A percentile compares a stretch with the other conserved stretches of the same genome.
These are phyloP conservation scores for Scomber scombrus DNA, from an alignment of 2,113 vertebrate genomes.

Conservation along the genomic window DNA sequence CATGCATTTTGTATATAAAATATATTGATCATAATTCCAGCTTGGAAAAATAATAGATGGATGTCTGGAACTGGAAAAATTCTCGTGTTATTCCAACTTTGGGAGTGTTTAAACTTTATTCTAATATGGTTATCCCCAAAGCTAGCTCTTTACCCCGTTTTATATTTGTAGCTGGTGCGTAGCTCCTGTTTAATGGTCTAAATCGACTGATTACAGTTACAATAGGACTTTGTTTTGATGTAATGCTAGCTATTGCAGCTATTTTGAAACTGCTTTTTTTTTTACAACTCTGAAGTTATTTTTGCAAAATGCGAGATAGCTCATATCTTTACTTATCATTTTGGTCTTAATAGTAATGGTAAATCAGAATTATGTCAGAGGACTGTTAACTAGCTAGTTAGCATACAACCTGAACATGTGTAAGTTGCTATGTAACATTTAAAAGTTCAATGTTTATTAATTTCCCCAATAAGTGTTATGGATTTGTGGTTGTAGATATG, in stretches of 20 bases:
- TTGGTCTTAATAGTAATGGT: too few relatives aligned
- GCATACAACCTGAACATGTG: too few relatives aligned
- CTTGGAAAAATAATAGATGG: background rate
- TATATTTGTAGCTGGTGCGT: too few relatives aligned
- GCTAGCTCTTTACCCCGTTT: too few relatives aligned
- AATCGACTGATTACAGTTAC: background rate
- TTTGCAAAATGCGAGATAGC: background rate
- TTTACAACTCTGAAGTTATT: background rate
- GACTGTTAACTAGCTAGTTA: background rate
- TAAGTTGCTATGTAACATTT: too few relatives aligned
- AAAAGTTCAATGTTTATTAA: too few relatives aligned
- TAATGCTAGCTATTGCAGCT: background rate
- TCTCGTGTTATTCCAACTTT: background rate
- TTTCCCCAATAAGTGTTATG: too few relatives aligned
- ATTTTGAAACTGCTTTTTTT: background rate
- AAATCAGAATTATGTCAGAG: too few relatives aligned
- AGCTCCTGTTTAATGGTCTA: background rate
- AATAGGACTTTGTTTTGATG: background rate
- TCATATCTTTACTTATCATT: too few relatives aligned
- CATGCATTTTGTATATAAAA: background rate
- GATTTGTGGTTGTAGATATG: too few relatives aligned
- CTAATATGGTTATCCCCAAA: background rate
- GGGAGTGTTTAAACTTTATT: background rate
- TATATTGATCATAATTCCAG: background rate
- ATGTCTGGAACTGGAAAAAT: too few relatives aligned